Conservation (phyloP, 2,113 vertebrate species). For the Aramus guarauna region DNA sequence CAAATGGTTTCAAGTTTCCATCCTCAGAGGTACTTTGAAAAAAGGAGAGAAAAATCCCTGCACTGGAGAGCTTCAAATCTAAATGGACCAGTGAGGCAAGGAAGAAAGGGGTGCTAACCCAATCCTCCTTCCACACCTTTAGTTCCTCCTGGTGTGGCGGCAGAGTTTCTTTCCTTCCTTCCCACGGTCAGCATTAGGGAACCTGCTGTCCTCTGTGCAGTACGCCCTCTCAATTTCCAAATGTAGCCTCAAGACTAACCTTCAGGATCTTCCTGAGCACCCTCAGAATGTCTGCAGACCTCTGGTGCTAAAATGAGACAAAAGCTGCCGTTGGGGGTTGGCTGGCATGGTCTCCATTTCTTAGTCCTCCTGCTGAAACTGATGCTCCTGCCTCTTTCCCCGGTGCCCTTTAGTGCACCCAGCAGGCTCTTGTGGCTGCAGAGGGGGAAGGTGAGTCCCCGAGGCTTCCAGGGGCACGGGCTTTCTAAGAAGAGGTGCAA, state of each 20-base stretch:
- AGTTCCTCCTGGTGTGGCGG: background rate
- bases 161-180: background rate
- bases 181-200: background rate
- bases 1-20: background rate
- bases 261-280: background rate
- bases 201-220: background rate
- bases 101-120: background rate
- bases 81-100: background rate
- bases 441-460: background rate
- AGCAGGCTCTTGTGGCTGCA: fast-evolving
- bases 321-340: fast-evolving
- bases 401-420: background rate
- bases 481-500: background rate
- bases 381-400: background rate
- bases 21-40: background rate
- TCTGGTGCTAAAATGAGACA: background rate
- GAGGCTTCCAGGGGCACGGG: fast-evolving
- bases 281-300: background rate
- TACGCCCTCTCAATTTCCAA: background rate
- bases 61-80: background rate
- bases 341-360: background rate
- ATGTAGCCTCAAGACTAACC: background rate
- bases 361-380: background rate
- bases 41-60: background rate
- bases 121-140: background rate